A percentile compares a stretch with the other conserved stretches of the same genome.
Evolutionary conservation across 2,113 vertebrate species (phyloP).

Genomic region (Tragelaphus scriptus): DNA sequence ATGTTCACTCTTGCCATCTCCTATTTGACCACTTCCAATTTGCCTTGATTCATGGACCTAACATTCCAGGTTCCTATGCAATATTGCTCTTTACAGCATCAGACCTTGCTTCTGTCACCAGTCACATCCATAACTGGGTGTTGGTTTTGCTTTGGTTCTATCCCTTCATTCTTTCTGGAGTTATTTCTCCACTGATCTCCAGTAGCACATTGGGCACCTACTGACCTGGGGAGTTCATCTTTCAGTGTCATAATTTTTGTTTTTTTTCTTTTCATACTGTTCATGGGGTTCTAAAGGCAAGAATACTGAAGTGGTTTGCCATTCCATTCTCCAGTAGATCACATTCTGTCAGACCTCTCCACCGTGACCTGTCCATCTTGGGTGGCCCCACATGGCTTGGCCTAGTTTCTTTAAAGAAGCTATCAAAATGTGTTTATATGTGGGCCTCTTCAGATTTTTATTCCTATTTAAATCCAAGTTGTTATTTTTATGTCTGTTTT

Average conservation of each 20-base stretch:
- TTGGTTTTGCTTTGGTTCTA: not conserved
- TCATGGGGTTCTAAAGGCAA: not conserved
- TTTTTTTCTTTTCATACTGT: not conserved
- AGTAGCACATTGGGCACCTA: not conserved
- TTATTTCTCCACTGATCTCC: not conserved
- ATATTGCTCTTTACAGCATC: not conserved
- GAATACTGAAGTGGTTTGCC: not conserved
- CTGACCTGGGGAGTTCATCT: accelerated
- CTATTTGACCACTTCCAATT: no score
- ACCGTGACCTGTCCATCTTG: not conserved
- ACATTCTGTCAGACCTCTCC: not conserved
- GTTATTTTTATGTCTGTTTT: not conserved
- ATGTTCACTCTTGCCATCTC: no score
- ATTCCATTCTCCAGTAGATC: not conserved
- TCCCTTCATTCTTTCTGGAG: not conserved
- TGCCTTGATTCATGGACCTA: no score
- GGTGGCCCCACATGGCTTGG: not conserved
- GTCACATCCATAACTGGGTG: not conserved
- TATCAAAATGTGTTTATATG: not conserved
- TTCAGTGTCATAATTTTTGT: accelerated
- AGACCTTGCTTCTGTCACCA: not conserved
- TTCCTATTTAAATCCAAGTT: not conserved
- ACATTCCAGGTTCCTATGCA: not conserved
- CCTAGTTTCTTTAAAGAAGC: not conserved
- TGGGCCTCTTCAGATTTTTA: not conserved